phyloP scores from a whole-genome alignment of 2,797 vertebrate species.

The Epinephelus awoara region DNA sequence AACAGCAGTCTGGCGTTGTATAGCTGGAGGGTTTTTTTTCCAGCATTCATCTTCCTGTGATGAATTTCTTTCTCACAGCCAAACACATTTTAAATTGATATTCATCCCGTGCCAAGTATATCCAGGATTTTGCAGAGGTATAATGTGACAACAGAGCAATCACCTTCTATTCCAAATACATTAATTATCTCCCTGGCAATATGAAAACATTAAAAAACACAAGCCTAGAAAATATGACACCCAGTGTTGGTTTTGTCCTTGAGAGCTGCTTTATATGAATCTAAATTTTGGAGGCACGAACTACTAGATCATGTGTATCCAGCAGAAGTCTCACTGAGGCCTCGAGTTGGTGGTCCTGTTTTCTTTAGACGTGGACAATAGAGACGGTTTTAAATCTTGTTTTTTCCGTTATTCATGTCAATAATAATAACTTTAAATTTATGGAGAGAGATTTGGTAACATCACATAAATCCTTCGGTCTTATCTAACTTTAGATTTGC shows the following conservation, averaged over 20 bases:
- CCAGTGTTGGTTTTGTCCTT: neutral
- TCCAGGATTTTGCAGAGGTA: neutral
- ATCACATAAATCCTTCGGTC: accelerated
- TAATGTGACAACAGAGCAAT: neutral
- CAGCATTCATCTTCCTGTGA: no score
- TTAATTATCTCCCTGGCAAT: neutral
- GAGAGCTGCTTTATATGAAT: neutral
- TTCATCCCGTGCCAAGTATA: neutral
- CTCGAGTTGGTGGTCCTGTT: neutral
- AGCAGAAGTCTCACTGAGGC: neutral
- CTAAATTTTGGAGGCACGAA: neutral
- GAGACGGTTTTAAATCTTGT: neutral
- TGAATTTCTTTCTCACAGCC: neutral
- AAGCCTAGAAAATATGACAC: neutral
- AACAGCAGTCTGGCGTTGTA: no score
- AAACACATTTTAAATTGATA: neutral
- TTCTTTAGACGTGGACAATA: neutral
- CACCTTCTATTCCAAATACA: neutral
- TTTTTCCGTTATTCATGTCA: no score
- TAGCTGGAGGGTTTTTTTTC: no score
- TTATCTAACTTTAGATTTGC: neutral
- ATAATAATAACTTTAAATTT: no score
- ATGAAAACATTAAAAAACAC: neutral
- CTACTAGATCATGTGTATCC: neutral
- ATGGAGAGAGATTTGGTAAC: neutral